A percentile compares a stretch with the other conserved stretches of the same genome.
Conservation (phyloP, 2,888 invertebrate species). For the Dexiosoma caninum region DNA sequence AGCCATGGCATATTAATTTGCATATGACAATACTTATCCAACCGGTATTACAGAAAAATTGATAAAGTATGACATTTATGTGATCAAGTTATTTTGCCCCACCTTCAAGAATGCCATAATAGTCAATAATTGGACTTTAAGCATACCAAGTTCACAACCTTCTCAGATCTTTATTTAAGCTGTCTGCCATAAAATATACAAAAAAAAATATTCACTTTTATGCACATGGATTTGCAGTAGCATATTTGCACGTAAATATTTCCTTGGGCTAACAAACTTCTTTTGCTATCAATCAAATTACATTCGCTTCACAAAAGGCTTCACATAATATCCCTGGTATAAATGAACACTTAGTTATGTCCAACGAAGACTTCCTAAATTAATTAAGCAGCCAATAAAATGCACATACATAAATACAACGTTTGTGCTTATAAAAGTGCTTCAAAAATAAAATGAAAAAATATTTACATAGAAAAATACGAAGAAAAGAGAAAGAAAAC, state of each 20-base stretch:
- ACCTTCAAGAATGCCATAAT: slow-evolving; percentile 18
- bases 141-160: slow-evolving; percentile 34
- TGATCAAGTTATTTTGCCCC: neutral
- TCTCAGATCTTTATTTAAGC: slow-evolving; percentile 41
- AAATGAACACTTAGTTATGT: slow-evolving; percentile 1
- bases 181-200: neutral
- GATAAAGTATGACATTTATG: slow-evolving; percentile 7
- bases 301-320: slow-evolving; percentile 29
- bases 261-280: slow-evolving; percentile 23
- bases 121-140: slow-evolving; percentile 9
- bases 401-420: slow-evolving; percentile 41
- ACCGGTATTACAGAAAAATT: neutral
- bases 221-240: no score
- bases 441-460: neutral
- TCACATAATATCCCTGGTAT: slow-evolving; percentile 25
- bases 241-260: neutral
- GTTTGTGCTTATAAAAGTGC: neutral
- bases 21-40: neutral
- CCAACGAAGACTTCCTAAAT: slow-evolving; percentile 54
- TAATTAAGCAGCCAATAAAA: slow-evolving; percentile 59
- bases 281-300: slow-evolving; percentile 30
- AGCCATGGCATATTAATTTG: slow-evolving; percentile 2
- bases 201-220: no score
- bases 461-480: neutral
- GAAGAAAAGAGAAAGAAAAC: neutral